A percentile compares a stretch with the other conserved stretches of the same genome.
These are phyloP conservation scores for Sesamia nonagrioides DNA, from an alignment of 1,140 invertebrate species.

Conservation along the genomic window DNA sequence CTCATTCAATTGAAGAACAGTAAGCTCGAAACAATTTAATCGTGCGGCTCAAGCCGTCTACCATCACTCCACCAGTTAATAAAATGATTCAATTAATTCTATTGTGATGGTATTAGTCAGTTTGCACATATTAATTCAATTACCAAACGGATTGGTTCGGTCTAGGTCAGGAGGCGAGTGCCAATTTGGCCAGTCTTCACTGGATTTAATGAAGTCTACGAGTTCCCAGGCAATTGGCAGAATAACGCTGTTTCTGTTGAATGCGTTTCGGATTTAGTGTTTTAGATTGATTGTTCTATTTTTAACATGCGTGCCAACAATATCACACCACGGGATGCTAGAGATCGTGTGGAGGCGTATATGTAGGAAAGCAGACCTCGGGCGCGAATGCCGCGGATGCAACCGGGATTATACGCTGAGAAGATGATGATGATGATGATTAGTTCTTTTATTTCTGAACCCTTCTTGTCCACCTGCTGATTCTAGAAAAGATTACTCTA, in stretches of 20 bases:
- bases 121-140: slow-evolving; percentile 22
- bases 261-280: not conserved
- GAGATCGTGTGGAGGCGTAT: no score
- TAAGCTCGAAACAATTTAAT: slow-evolving; percentile 1
- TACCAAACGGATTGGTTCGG: slow-evolving; percentile 14
- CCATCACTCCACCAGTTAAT: slow-evolving; percentile 2
- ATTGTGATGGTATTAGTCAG: slow-evolving; percentile 5
- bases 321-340: no score
- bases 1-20: not conserved
- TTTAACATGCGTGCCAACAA: no score
- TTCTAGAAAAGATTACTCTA: no score
- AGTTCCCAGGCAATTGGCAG: slow-evolving; percentile 10
- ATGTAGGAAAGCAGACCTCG: no score
- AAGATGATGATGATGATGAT: no score
- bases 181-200: slow-evolving; percentile 29
- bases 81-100: slow-evolving; percentile 28
- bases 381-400: no score
- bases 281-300: not conserved
- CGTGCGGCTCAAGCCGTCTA: not conserved
- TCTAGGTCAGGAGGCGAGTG: slow-evolving; percentile 19
- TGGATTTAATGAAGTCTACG: slow-evolving; percentile 26
- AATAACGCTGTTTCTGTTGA: not conserved
- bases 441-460: no score
- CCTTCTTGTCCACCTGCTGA: no score
- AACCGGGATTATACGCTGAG: no score